Base-by-base conservation (phyloP, 2,113 vertebrate species). In the Nibea coibor region DNA sequence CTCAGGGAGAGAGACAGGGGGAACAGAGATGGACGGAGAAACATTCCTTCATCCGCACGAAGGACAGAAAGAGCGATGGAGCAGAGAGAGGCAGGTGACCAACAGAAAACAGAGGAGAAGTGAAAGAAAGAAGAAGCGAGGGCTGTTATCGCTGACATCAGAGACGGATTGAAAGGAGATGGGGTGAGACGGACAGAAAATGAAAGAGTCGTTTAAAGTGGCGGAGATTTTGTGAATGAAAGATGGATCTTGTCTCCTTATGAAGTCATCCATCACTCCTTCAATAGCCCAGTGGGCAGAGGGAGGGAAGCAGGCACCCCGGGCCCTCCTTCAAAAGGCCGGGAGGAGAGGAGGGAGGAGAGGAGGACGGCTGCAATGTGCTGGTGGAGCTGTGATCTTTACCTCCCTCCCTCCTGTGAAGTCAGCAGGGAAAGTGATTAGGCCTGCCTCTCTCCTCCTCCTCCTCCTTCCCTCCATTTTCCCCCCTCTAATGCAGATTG, bases 351-450 rank as follows among this genome's bases (percentile, higher is more conserved):
- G 86, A 67, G 79, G 85, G 80, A 87, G 83, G 64, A 64, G 81
- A 76, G 67, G 90, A 89, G 88, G 88, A 86, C 50, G 90, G 80
- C 89, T 81, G 82, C 76, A 75, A 77, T 85, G 87, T 88, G 90
- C 92, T 88, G 58, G 35, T 88, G 83, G 90, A 68, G 73, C 93
- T 94, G 93, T 95, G 93, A 94, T 95, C 93, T 94, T 89, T 92
- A 82, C 86, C 92, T 94, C 89, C 85, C 78, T 82, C 81, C 88
- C 91, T 83, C 79, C 81, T 92, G 93, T 89, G 91, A 93, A 92
- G 92, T 90, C 90, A 91, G 91, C 85, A 92, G 92, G 92, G 93
- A 95, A 95, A 95, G 94, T 95, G 94, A 94, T 95, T 93, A 94
- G 88, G 77, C 82, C 84, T 59, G 81, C 82, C 87, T 68, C 86